Evolutionary conservation across 2,113 vertebrate genomes (phyloP).

Genomic region (Trochalopteron elliotii): DNA sequence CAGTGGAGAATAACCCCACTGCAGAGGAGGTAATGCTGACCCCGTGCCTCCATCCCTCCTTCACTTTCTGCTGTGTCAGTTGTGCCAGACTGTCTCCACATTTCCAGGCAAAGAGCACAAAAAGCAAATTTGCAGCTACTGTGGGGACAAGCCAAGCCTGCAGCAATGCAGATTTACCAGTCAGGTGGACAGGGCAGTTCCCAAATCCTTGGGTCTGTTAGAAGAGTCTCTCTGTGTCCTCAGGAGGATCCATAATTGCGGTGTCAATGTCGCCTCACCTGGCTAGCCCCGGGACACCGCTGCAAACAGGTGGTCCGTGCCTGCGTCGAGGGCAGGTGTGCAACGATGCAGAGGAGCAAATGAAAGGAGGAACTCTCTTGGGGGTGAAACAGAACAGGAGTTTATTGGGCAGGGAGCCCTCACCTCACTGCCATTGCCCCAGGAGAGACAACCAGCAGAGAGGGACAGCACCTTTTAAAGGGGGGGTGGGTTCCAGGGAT

Average conservation of each 20-base stretch:
- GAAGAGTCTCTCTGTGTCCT: background rate
- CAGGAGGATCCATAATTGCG: background rate
- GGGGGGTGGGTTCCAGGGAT: too few species aligned
- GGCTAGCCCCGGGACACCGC: too few species aligned
- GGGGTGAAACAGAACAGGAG: too few species aligned
- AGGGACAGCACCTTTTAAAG: too few species aligned
- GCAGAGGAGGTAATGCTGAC: background rate
- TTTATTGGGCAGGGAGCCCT: too few species aligned
- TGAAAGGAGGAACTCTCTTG: too few species aligned
- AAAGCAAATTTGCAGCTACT: background rate
- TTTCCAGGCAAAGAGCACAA: background rate
- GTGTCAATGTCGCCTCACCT: too few species aligned
- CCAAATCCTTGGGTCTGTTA: background rate
- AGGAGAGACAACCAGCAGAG: too few species aligned
- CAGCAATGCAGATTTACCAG: background rate
- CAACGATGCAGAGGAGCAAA: too few species aligned
- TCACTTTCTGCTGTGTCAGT: background rate
- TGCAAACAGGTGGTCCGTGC: too few species aligned
- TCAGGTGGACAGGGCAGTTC: background rate
- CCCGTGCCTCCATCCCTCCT: background rate
- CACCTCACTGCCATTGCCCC: too few species aligned
- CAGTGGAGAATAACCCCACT: background rate
- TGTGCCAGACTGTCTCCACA: background rate
- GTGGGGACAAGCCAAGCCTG: background rate
- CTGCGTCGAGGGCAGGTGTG: too few species aligned